phyloP scores from a whole-genome alignment of 2,888 invertebrate genomes.

The Heteromyza rotundicornis region DNA sequence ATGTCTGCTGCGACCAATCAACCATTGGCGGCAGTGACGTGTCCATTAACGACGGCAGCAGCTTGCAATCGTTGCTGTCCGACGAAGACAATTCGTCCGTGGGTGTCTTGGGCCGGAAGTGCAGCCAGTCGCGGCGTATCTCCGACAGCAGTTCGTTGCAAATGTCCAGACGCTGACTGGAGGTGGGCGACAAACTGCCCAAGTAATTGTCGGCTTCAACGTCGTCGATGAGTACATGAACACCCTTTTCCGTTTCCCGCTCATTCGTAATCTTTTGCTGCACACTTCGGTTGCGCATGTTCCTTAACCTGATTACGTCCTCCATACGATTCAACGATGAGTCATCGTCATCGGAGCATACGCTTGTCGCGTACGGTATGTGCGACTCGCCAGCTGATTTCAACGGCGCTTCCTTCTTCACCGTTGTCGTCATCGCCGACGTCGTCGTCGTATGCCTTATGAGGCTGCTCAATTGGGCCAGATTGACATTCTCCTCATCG shows the following conservation, averaged over 20 bases:
- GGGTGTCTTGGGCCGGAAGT: slow-evolving; percentile 62
- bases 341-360: neutral
- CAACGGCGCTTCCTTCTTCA: slow-evolving; percentile 51
- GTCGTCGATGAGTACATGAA: slow-evolving; percentile 31
- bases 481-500: slow-evolving; percentile 60
- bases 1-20: slow-evolving; percentile 57
- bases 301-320: slow-evolving; percentile 49
- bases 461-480: slow-evolving; percentile 59
- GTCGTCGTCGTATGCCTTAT: slow-evolving; percentile 54
- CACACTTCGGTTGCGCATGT: slow-evolving; percentile 34
- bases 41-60: slow-evolving; percentile 13
- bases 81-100: slow-evolving; percentile 45
- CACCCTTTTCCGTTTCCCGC: neutral
- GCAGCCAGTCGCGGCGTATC: slow-evolving; percentile 60
- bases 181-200: slow-evolving; percentile 52
- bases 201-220: slow-evolving; percentile 39
- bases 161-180: slow-evolving; percentile 54
- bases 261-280: neutral
- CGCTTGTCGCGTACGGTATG: neutral
- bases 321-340: slow-evolving; percentile 46
- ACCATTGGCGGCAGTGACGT: slow-evolving; percentile 43
- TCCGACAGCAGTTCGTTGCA: slow-evolving; percentile 59
- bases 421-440: no score
- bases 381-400: neutral
- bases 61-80: slow-evolving; percentile 36